These are phyloP conservation scores for Campaea margaritaria DNA, from an alignment of 2,888 invertebrate genomes.

Conservation along the genomic window DNA sequence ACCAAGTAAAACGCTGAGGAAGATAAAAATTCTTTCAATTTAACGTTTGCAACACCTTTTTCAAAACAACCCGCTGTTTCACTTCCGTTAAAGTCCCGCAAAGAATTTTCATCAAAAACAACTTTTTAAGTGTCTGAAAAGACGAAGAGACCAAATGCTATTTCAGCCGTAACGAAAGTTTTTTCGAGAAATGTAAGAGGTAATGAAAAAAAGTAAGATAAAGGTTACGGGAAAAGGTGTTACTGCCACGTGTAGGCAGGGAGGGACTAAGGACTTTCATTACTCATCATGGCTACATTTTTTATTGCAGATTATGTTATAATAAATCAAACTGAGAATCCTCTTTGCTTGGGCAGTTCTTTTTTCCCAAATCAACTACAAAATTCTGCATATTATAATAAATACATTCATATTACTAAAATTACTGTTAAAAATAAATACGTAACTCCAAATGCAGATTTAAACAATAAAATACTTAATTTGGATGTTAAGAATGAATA, in stretches of 20 bases:
- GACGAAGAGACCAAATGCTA: conserved; percentile 42
- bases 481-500: too few relatives aligned
- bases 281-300: not conserved
- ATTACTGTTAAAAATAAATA: too few relatives aligned
- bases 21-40: conserved; percentile 29
- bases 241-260: conserved; percentile 24
- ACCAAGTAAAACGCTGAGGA: conserved; percentile 15
- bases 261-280: not conserved
- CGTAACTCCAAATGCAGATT: too few relatives aligned
- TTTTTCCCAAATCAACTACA: not conserved
- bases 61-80: conserved; percentile 34
- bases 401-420: too few relatives aligned
- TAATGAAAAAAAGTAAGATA: conserved; percentile 47
- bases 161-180: conserved; percentile 42
- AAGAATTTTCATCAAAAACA: conserved; percentile 45
- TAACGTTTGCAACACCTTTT: conserved; percentile 32
- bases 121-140: conserved; percentile 37
- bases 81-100: conserved; percentile 39
- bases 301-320: too few relatives aligned
- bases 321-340: not conserved
- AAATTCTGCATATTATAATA: not conserved
- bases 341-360: not conserved
- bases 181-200: conserved; percentile 40
- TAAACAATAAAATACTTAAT: too few relatives aligned
- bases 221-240: conserved; percentile 44